These are phyloP conservation scores for Hesperia comma DNA, from an alignment of 2,888 invertebrate species.

Conservation along the genomic window DNA sequence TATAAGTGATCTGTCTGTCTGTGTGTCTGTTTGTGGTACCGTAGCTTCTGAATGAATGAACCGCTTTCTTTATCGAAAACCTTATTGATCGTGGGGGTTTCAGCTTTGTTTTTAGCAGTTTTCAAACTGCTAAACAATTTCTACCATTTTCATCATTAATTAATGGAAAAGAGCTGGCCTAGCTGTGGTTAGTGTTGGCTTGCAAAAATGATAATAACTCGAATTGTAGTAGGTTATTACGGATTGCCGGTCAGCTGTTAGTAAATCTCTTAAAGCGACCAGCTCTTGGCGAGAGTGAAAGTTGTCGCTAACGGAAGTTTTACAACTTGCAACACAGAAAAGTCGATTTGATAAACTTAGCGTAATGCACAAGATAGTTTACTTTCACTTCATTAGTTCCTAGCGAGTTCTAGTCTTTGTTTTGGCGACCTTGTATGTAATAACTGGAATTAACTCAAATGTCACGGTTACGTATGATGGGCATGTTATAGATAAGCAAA, in stretches of 20 bases:
- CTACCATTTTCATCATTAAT: too few species aligned
- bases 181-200: too few species aligned
- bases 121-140: too few species aligned
- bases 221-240: too few species aligned
- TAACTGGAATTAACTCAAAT: not conserved
- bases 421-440: constrained; percentile 6
- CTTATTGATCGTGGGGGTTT: too few species aligned
- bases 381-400: constrained; percentile 19
- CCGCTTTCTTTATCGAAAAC: too few species aligned
- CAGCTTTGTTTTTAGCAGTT: too few species aligned
- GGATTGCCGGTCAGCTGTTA: constrained; percentile 10
- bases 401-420: not conserved
- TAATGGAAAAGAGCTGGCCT: too few species aligned
- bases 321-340: constrained; percentile 11
- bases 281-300: constrained; percentile 22
- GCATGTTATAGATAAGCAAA: not conserved
- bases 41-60: too few species aligned
- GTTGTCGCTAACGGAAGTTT: constrained; percentile 10
- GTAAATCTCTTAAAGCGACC: constrained; percentile 14
- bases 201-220: too few species aligned
- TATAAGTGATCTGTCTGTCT: too few species aligned
- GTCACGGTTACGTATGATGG: not conserved
- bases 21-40: too few species aligned
- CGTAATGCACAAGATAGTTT: constrained; percentile 19
- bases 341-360: constrained; percentile 22